Conservation (phyloP, 2,113 vertebrate genomes). For the Ptilonorhynchus violaceus region DNA sequence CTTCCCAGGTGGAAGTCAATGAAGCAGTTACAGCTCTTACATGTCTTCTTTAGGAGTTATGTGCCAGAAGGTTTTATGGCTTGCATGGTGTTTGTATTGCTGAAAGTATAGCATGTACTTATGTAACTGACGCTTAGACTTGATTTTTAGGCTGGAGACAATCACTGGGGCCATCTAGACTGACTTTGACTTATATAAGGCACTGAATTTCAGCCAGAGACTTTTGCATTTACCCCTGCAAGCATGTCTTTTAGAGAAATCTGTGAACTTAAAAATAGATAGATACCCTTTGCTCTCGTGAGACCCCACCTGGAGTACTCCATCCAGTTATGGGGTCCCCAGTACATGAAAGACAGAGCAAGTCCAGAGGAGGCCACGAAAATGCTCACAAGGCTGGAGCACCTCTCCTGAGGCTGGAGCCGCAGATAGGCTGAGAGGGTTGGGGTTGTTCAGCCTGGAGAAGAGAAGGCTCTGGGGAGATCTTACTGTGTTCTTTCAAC, state of each 20-base stretch:
- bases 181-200: not conserved
- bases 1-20: not conserved
- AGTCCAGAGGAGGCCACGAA: not conserved
- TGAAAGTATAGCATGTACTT: fast-evolving
- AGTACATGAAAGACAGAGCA: not conserved
- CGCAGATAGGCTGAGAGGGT: not conserved
- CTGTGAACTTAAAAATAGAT: not conserved
- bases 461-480: not conserved
- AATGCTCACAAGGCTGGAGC: fast-evolving
- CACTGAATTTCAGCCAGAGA: not conserved
- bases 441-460: not conserved
- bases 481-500: not conserved
- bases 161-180: not conserved
- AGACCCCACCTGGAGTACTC: not conserved
- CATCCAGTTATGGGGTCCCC: not conserved
- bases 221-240: not conserved
- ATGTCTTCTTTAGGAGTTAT: not conserved
- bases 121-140: not conserved
- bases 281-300: not conserved
- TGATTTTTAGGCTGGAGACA: not conserved
- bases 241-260: not conserved
- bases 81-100: not conserved
- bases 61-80: not conserved
- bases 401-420: not conserved
- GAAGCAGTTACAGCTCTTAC: not conserved